Percentiles rank a stretch among this genome's conserved stretches.
Conservation (phyloP, 2,113 vertebrate genomes). For the Callipepla californica region DNA sequence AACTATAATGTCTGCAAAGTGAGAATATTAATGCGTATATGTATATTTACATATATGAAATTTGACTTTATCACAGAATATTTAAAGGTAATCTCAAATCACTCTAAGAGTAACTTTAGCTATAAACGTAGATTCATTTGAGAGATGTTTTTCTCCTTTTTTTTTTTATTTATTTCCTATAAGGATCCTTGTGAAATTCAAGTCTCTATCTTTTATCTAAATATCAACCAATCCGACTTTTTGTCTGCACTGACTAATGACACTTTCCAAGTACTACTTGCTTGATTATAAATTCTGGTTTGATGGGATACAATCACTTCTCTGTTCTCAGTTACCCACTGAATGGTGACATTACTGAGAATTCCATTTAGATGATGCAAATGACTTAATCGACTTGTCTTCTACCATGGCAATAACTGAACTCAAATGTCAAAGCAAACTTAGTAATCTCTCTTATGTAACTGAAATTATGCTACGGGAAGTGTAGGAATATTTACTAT, state of each 20-base stretch:
- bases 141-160: background rate
- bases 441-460: constrained; percentile 2
- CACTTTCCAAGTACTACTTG: constrained; percentile 59
- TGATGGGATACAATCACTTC: constrained; percentile 66
- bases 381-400: constrained; percentile 56
- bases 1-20: background rate
- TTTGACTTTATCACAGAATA: background rate
- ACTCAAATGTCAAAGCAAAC: constrained; percentile 66
- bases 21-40: background rate
- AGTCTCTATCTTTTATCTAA: background rate
- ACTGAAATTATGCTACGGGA: background rate
- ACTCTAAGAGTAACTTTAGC: fast-evolving
- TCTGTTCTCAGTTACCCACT: constrained; percentile 53
- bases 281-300: constrained; percentile 70
- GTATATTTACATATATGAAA: too few species aligned
- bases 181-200: background rate
- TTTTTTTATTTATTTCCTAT: background rate
- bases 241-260: background rate
- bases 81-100: background rate
- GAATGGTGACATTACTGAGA: constrained; percentile 57
- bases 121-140: background rate
- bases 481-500: background rate
- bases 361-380: constrained; percentile 65
- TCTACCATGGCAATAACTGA: constrained; percentile 34
- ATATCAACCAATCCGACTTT: constrained; percentile 28